Conservation (phyloP, 2,888 invertebrate genomes). For the Sphaerophoria taeniata region DNA sequence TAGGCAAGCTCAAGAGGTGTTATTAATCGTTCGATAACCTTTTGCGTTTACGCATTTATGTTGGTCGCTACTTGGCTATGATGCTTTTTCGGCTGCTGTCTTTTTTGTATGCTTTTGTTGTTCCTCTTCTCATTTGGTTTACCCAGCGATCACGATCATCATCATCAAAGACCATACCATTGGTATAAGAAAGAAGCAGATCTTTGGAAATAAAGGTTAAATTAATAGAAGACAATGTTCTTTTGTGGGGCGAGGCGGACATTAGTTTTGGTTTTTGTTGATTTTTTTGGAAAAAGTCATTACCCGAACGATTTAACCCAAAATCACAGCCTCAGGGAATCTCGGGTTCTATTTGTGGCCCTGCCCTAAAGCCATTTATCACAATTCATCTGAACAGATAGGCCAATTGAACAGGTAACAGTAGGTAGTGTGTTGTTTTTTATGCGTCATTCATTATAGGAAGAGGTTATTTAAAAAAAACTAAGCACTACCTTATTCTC, state of each 20-base stretch:
- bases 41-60: constrained; percentile 74
- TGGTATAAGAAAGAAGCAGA: constrained; percentile 41
- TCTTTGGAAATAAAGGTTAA: constrained; percentile 4
- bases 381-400: constrained; percentile 48
- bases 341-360: constrained; percentile 60
- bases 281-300: constrained; percentile 63
- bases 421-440: constrained; percentile 64
- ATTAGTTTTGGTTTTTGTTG: constrained; percentile 56
- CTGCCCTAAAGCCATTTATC: constrained; percentile 58
- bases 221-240: constrained; percentile 10
- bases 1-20: constrained; percentile 74
- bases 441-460: constrained; percentile 55
- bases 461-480: constrained; percentile 12
- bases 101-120: not conserved
- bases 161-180: constrained; percentile 46
- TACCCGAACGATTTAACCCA: constrained; percentile 61
- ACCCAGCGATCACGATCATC: constrained; percentile 58
- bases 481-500: constrained; percentile 3
- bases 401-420: constrained; percentile 59
- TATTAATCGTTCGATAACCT: constrained; percentile 75
- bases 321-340: constrained; percentile 66
- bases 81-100: constrained; percentile 43
- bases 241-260: constrained; percentile 59
- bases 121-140: not conserved
- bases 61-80: constrained; percentile 64